A percentile compares a stretch with the other conserved stretches of the same genome.
These are phyloP conservation scores for Blastomussa wellsi DNA, from an alignment of 92 coral and sea anemone genomes.

Conservation along the genomic window DNA sequence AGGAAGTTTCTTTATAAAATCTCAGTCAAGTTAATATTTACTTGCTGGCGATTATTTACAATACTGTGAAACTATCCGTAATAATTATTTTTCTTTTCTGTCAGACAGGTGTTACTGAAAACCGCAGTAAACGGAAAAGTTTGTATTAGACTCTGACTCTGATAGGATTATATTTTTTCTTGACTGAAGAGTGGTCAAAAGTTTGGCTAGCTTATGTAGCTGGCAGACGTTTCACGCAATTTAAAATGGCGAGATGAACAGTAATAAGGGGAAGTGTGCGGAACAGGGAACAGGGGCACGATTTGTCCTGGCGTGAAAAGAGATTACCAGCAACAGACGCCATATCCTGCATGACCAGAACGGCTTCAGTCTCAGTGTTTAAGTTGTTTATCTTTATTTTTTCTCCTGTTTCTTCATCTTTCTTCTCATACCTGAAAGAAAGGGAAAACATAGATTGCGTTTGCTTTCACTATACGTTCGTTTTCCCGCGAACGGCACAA, in stretches of 20 bases:
- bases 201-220: neutral
- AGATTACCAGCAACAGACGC: neutral
- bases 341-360: neutral
- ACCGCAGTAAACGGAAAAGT: neutral
- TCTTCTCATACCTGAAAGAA: conserved; percentile 3
- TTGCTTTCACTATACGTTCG: neutral
- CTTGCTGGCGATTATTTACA: neutral
- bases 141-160: neutral
- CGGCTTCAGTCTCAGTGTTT: neutral
- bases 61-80: neutral
- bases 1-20: neutral
- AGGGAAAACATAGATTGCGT: neutral
- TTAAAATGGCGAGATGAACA: neutral
- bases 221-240: neutral
- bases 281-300: neutral
- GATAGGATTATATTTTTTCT: neutral
- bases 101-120: neutral
- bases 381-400: neutral
- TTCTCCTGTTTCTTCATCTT: neutral
- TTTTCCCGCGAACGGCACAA: too few relatives aligned
- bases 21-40: neutral
- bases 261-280: too few relatives aligned
- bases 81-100: neutral
- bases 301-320: neutral
- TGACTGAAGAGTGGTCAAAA: neutral